A percentile compares a stretch with the other conserved stretches of the same genome.
Evolutionary conservation across 2,113 vertebrate species (phyloP).

Genomic region (Sphaerodactylus townsendi): DNA sequence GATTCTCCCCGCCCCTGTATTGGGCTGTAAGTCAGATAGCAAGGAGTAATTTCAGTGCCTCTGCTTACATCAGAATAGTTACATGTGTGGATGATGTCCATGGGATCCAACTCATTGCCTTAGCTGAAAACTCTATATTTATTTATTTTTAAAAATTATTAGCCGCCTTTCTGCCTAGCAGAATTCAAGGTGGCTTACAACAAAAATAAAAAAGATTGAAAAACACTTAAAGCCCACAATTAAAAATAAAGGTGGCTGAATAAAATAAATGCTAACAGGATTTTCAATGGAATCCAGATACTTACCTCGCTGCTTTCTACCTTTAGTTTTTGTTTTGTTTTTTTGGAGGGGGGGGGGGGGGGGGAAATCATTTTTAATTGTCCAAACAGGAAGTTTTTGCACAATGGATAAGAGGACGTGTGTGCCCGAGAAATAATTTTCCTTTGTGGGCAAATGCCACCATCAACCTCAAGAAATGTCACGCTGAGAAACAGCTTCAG

Average conservation of each 20-base stretch:
- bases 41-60: too few relatives aligned
- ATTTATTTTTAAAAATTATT: too few relatives aligned
- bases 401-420: not conserved
- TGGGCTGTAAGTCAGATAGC: too few relatives aligned
- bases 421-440: not conserved
- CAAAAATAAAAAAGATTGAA: not conserved
- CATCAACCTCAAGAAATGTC: not conserved
- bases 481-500: accelerated
- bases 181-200: too few relatives aligned
- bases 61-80: too few relatives aligned
- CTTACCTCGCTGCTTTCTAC: not conserved
- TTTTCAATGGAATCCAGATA: not conserved
- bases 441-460: not conserved
- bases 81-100: too few relatives aligned
- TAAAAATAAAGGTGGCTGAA: accelerated
- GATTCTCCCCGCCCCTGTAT: too few relatives aligned
- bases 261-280: accelerated
- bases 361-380: accelerated
- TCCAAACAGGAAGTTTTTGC: accelerated
- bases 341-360: too few relatives aligned
- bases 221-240: too few relatives aligned
- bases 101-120: too few relatives aligned
- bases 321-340: not conserved
- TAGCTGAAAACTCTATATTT: too few relatives aligned
- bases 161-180: too few relatives aligned